These are phyloP conservation scores for Echiichthys vipera DNA, from an alignment of 2,797 vertebrate genomes.

Conservation along the genomic window DNA sequence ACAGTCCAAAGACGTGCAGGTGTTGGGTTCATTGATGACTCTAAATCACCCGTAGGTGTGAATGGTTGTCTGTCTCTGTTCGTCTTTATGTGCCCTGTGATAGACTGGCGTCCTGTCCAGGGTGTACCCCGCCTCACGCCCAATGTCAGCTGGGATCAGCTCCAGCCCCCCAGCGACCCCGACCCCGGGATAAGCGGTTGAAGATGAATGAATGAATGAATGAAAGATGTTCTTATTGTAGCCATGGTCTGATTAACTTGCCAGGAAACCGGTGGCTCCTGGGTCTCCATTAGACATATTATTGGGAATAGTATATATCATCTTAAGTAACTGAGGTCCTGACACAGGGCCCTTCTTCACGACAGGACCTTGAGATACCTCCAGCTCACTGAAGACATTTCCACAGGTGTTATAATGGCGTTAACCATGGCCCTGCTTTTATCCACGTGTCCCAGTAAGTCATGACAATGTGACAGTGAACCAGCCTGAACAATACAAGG, in stretches of 20 bases:
- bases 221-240: not conserved
- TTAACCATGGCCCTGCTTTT: not conserved
- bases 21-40: too few species aligned
- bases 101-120: too few species aligned
- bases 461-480: not conserved
- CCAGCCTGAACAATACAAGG: not conserved
- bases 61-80: too few species aligned
- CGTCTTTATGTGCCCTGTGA: too few species aligned
- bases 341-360: not conserved
- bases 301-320: not conserved
- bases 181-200: too few species aligned
- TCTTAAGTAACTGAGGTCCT: not conserved
- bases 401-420: not conserved
- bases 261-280: not conserved
- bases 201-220: too few species aligned
- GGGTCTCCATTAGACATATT: not conserved
- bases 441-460: not conserved
- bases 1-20: too few species aligned
- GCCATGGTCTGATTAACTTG: not conserved
- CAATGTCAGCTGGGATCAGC: too few species aligned
- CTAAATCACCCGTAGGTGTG: too few species aligned
- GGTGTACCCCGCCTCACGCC: too few species aligned
- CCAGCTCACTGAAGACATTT: not conserved
- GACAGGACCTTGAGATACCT: not conserved
- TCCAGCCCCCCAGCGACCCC: too few species aligned